These are phyloP conservation scores for Flexamia atlantica DNA, from an alignment of 2,888 invertebrate genomes.

Conservation along the genomic window DNA sequence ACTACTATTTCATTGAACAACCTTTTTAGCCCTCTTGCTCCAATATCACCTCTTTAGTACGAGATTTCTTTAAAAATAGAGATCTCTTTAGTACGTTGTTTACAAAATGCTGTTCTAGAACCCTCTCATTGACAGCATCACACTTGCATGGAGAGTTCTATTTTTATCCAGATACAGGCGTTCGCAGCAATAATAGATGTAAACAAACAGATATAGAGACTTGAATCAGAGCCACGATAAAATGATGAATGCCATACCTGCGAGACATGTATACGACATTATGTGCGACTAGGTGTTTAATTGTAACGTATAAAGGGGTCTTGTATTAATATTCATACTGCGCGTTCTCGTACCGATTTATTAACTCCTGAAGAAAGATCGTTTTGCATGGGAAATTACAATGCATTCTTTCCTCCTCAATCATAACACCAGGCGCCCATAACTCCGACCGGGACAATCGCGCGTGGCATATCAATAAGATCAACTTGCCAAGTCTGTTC, in stretches of 20 bases:
- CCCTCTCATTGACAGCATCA: too few species aligned
- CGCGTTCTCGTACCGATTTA: background rate
- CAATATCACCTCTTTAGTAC: too few species aligned
- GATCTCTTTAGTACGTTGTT: too few species aligned
- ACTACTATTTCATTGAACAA: too few species aligned
- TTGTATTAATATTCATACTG: background rate
- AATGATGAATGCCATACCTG: background rate
- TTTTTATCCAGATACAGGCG: background rate
- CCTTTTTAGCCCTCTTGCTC: too few species aligned
- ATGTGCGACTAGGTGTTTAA: conserved; percentile 7
- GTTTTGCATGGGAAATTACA: conserved; percentile 15
- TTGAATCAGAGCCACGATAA: background rate
- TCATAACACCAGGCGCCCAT: background rate
- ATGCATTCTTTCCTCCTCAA: background rate
- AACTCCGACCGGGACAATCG: background rate
- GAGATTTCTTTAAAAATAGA: too few species aligned
- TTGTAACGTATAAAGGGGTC: background rate
- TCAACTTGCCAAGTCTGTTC: too few species aligned
- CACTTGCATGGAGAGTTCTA: background rate
- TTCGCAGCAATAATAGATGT: background rate
- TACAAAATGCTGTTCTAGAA: too few species aligned
- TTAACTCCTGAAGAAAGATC: conserved; percentile 8
- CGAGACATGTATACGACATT: background rate
- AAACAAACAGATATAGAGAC: background rate
- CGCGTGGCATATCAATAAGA: background rate